phyloP scores from a whole-genome alignment of 2,113 vertebrate genomes.

The Megaptera novaeangliae region DNA sequence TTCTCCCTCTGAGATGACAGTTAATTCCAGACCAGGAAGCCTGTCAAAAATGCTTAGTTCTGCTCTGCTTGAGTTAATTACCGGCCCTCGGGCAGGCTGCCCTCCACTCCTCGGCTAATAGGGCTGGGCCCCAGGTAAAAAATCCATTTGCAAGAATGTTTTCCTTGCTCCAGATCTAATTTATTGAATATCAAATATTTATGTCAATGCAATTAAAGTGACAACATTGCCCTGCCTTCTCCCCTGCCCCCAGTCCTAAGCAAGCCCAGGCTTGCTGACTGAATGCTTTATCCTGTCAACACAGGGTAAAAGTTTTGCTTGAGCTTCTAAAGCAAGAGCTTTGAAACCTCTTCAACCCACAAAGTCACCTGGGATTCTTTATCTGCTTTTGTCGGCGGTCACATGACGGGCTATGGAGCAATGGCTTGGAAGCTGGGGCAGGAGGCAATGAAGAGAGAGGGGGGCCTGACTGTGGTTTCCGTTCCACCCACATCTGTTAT shows the following conservation, averaged over 20 bases:
- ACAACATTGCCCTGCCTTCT: conserved; percentile 78
- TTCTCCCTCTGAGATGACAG: conserved; percentile 95
- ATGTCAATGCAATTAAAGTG: conserved; percentile 91
- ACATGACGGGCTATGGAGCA: neutral
- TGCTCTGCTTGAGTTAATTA: conserved; percentile 98
- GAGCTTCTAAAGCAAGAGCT: conserved; percentile 75
- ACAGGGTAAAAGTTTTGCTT: conserved; percentile 73
- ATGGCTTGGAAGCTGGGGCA: neutral
- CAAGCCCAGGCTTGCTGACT: conserved; percentile 73
- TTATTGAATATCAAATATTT: conserved; percentile 97
- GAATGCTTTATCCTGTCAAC: conserved; percentile 78
- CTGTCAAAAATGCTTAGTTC: conserved; percentile 99
- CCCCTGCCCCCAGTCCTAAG: conserved; percentile 62
- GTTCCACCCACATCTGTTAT: rapidly evolving
- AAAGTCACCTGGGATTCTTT: conserved; percentile 32
- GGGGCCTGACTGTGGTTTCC: neutral
- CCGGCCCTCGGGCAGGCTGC: conserved; percentile 89
- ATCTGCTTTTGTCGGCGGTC: conserved; percentile 21
- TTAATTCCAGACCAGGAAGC: conserved; percentile 97
- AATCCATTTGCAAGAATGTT: conserved; percentile 93
- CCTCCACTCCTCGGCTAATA: conserved; percentile 92
- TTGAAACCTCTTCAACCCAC: conserved; percentile 69
- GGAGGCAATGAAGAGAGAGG: neutral
- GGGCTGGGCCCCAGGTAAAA: conserved; percentile 94
- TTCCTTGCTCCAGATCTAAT: conserved; percentile 94